Evolutionary conservation across 2,888 invertebrate genomes (phyloP).

Genomic region (Dusona sp.): DNA sequence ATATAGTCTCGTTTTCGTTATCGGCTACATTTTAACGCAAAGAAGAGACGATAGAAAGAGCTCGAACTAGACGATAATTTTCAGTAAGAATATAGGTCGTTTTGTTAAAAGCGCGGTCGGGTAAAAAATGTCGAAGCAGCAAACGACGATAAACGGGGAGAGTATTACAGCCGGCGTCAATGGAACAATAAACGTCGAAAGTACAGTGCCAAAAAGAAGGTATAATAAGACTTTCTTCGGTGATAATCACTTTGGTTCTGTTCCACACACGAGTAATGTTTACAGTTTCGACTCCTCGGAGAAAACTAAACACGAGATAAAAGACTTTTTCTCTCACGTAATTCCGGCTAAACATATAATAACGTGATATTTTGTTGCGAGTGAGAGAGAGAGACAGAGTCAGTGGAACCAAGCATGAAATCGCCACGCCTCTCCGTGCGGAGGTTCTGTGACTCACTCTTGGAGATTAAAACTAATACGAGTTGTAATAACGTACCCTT

Average conservation of each 20-base stretch:
- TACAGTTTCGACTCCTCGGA: background rate
- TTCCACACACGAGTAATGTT: background rate
- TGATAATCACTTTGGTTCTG: background rate
- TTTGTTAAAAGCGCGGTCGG: background rate
- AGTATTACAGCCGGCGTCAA: constrained; percentile 57
- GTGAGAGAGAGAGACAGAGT: background rate
- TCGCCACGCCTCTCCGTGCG: constrained; percentile 57
- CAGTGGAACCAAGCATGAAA: constrained; percentile 6
- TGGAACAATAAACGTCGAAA: constrained; percentile 75
- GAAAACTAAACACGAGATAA: background rate
- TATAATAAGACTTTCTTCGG: constrained; percentile 71
- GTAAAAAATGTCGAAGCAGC: constrained; percentile 56
- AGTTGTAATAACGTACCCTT: constrained; percentile 26
- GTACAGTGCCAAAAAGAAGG: constrained; percentile 80
- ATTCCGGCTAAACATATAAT: constrained; percentile 7
- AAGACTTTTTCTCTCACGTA: constrained; percentile 19
- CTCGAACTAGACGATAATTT: background rate
- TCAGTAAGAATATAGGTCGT: background rate
- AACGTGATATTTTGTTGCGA: constrained; percentile 17
- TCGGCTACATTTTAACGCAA: background rate
- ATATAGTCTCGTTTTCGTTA: background rate
- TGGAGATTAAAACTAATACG: constrained; percentile 51
- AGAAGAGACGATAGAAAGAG: background rate
- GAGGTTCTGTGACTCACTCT: constrained; percentile 43
- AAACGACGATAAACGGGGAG: constrained; percentile 31